Evolutionary conservation across 2,113 vertebrate genomes (phyloP).

Genomic region (Scatophagus argus): DNA sequence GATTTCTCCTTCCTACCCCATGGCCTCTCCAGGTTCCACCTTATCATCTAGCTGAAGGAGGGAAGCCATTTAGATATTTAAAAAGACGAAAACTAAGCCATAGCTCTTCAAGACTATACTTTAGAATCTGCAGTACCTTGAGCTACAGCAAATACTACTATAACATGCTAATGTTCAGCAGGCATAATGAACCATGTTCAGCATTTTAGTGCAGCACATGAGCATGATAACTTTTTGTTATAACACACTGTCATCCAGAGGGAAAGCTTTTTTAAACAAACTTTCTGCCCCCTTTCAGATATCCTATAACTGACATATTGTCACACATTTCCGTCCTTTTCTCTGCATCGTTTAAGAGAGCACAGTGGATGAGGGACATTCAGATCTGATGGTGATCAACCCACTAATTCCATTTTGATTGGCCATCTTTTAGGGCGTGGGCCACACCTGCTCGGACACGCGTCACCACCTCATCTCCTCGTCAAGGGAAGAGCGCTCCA

Average conservation of each 20-base stretch:
- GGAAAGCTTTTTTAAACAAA: neutral
- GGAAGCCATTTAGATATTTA: neutral
- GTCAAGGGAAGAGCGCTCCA: conserved; percentile 44
- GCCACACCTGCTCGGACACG: conserved; percentile 71
- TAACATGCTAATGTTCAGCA: neutral
- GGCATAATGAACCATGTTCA: neutral
- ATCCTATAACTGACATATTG: neutral
- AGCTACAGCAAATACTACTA: neutral
- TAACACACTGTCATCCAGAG: neutral
- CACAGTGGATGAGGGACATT: conserved; percentile 33
- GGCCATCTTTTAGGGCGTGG: conserved; percentile 39
- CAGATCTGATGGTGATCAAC: conserved; percentile 36
- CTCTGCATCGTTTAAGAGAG: conserved; percentile 10
- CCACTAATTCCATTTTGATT: conserved; percentile 65
- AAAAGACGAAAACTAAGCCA: neutral
- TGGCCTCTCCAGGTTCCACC: neutral
- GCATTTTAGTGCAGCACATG: neutral
- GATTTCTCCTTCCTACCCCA: neutral
- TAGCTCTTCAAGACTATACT: neutral
- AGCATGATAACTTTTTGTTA: neutral
- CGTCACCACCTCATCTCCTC: conserved; percentile 46
- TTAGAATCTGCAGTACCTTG: neutral
- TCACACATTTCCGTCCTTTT: conserved; percentile 29
- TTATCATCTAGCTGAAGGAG: neutral
- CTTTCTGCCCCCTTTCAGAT: neutral